Evolutionary conservation across 2,888 invertebrate genomes (phyloP), one percentile per base, ranked within the genome.

Genomic region (Argyra leucocephala): DNA sequence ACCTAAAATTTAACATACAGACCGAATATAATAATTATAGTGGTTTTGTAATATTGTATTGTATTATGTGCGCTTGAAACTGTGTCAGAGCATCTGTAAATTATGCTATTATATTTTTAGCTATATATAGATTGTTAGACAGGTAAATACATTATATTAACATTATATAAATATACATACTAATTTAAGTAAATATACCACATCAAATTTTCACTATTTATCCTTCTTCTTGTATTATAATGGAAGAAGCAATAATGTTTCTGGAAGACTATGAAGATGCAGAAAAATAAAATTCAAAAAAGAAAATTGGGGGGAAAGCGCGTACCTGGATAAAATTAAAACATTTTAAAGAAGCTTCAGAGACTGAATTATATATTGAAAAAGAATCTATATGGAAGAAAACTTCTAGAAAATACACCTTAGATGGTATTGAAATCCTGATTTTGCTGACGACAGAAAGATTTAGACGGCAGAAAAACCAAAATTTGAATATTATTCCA

Each of bases 151-250:
- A 57, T 57, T 26, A 57, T 21, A 57, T 21, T 57, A 57, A 57
- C 21, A 57, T 57, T 57, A 22, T 21, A 57, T 57, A 57, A 57
- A 22, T 57, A n/a, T 57, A n/a, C 57, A 18, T 18, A 57, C n/a
- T 57, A n/a, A n/a, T n/a, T 37, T 37, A 37, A 3, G 37, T 37
- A 48, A 48, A 48, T 48, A 48, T 18, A 48, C 37, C 18, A 37
- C 37, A 57, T 57, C 1, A 57, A 57, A 57, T 57, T 57, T 57
- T 57, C 57, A 57, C 57, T 57, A 57, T 57, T 57, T 57, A 57
- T n/a, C 57, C 57, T 57, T 57, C n/a, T 57, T 57, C 57, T 57
- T 57, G 22, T 57, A 57, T n/a, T 22, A 57, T 57, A 57, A 57
- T 57, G 57, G 57, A 57, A 22, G 22, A 57, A 57, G 57, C 5